Evolutionary conservation across 2,113 vertebrate genomes (phyloP), one percentile per base, ranked within the genome.

Genomic region (Danionella cerebrum): DNA sequence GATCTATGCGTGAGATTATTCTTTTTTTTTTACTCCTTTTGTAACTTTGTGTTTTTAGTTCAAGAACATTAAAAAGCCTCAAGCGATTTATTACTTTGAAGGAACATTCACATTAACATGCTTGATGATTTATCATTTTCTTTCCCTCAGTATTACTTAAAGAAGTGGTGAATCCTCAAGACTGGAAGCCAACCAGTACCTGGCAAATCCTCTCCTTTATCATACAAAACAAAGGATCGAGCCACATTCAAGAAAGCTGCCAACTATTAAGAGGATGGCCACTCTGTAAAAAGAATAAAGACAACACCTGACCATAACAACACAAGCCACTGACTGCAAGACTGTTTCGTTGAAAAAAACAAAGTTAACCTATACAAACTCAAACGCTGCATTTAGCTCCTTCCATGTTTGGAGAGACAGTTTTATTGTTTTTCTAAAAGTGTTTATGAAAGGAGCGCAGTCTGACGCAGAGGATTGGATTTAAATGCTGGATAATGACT

Each of bases 161-260:
- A 42, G 50, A 27, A 6, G 52, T 42, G 45, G 33, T 35, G 38
- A 51, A 65, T 36, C n/a, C 42, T 42, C 65, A 65, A 70, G 52
- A 70, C 27, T 27, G 19, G 44, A 47, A 70, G 29, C 21, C 53
- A 57, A 65, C 64, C 59, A 39, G 64, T n/a, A n/a, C 22, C 31
- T 64, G 29, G 12, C 51, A 21, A 33, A 44, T 69, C 66, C 29
- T 22, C 25, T 41, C 63, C 45, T 51, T 66, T 41, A 14, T 6
- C 25, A 22, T 18, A 38, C 16, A 21, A 54, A 19, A 65, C 6
- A 65, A 60, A n/a, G 31, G 45, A 51, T 14, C 13, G 25, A 65
- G 59, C 58, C 41, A 57, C 52, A 31, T 33, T 44, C 21, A 25
- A 52, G 50, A 52, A 21, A 21, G 6, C 11, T 14, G 8, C 27